phyloP scores from a whole-genome alignment of 2,888 invertebrate genomes.

The Drosophila rellima region DNA sequence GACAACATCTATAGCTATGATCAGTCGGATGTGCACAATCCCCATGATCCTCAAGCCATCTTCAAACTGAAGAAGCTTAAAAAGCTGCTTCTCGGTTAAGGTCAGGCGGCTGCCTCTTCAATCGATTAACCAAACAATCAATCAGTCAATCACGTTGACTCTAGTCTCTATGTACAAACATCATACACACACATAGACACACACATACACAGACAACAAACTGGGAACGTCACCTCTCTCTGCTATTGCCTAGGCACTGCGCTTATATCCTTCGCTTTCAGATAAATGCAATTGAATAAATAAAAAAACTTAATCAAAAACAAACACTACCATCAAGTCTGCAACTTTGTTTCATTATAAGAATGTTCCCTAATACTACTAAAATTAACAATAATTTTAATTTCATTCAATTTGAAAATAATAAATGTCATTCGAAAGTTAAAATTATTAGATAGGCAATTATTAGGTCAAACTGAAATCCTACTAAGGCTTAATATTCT shows the following conservation, averaged over 20 bases:
- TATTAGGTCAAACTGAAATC: too few species aligned
- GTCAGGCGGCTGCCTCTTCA: background rate
- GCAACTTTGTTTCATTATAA: too few species aligned
- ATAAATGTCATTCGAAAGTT: too few species aligned
- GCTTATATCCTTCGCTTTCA: constrained; percentile 29
- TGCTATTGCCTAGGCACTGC: constrained; percentile 16
- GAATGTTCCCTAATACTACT: too few species aligned
- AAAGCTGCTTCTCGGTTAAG: constrained; percentile 83
- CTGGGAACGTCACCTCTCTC: constrained; percentile 31
- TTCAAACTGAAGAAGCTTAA: constrained; percentile 85
- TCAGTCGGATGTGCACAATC: constrained; percentile 78
- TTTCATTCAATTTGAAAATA: too few species aligned
- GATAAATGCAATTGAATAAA: constrained; percentile 31
- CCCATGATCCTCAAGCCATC: constrained; percentile 82
- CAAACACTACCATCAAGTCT: background rate
- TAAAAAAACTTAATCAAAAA: constrained; percentile 41
- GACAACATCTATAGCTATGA: constrained; percentile 78
- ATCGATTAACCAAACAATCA: background rate
- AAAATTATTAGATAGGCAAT: too few species aligned
- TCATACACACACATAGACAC: constrained; percentile 6
- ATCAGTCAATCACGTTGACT: constrained; percentile 27
- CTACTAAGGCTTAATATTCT: too few species aligned
- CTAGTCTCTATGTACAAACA: constrained; percentile 61
- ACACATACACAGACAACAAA: constrained; percentile 10
- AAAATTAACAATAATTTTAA: too few species aligned